A percentile compares a stretch with the other conserved stretches of the same genome.
Conservation (phyloP, 2,888 invertebrate genomes). For the Cantharis nigra region DNA sequence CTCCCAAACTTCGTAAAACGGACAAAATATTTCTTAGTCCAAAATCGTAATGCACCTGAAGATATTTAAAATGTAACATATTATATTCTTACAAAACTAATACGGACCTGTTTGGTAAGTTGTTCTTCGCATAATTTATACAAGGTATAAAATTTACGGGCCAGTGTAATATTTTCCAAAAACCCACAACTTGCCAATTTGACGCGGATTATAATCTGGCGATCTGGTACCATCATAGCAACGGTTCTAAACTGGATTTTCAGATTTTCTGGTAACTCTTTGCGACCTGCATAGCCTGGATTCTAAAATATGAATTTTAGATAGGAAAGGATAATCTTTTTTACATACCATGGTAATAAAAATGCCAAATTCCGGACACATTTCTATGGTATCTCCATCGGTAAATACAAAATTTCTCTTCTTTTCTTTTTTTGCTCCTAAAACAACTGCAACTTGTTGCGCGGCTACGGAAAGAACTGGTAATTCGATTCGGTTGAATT, state of each 20-base stretch:
- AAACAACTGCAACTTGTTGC: conserved; percentile 93
- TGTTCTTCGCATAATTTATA: conserved; percentile 98
- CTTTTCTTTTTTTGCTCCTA: conserved; percentile 92
- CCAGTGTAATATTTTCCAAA: conserved; percentile 90
- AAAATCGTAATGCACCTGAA: conserved; percentile 93
- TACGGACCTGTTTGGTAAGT: conserved; percentile 86
- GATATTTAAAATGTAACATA: conserved; percentile 14
- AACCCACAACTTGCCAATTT: conserved; percentile 96
- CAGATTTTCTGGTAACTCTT: conserved; percentile 94
- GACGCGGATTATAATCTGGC: conserved; percentile 95
- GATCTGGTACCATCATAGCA: conserved; percentile 98
- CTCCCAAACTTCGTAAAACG: conserved; percentile 89
- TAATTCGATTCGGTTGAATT: conserved; percentile 93
- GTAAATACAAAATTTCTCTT: conserved; percentile 90
- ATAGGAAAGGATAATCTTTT: too few species aligned
- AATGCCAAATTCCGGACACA: conserved; percentile 96
- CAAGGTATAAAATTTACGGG: conserved; percentile 93
- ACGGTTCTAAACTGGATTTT: conserved; percentile 98
- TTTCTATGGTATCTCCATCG: conserved; percentile 89
- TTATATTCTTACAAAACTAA: neutral
- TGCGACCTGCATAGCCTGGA: conserved; percentile 95
- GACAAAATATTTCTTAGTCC: conserved; percentile 94
- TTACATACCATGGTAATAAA: conserved; percentile 89
- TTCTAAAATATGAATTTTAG: conserved; percentile 70
- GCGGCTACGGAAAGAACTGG: conserved; percentile 95